Conservation (phyloP, 2,797 vertebrate species). For the Neosalanx taihuensis region DNA sequence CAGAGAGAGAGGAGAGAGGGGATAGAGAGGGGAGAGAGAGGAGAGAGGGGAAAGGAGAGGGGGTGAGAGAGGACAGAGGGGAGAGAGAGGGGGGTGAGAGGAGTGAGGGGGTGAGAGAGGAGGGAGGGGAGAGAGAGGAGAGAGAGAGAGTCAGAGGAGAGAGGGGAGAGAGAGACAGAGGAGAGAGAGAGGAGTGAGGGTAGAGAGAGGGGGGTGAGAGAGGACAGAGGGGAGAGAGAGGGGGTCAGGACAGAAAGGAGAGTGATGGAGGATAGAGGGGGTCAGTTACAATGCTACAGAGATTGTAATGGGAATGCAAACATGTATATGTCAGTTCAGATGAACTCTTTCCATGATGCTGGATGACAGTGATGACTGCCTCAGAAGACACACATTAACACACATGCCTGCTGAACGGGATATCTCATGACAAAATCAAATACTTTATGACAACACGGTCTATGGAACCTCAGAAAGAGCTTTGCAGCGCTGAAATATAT, state of each 20-base stretch:
- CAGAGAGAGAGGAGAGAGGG: slow-evolving; percentile 47
- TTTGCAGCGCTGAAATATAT: slow-evolving; percentile 49
- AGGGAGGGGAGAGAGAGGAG: too few relatives aligned
- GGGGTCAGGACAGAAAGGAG: slow-evolving; percentile 47
- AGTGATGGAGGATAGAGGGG: slow-evolving; percentile 52
- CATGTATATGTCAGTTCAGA: slow-evolving; percentile 59
- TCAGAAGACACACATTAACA: slow-evolving; percentile 33
- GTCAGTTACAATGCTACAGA: slow-evolving; percentile 60
- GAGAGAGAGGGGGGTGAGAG: slow-evolving; percentile 42
- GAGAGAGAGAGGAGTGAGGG: slow-evolving; percentile 51
- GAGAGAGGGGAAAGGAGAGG: slow-evolving; percentile 46
- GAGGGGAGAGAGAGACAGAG: slow-evolving; percentile 48
- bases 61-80: slow-evolving; percentile 51
- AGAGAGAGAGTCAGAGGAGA: not conserved
- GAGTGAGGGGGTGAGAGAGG: too few relatives aligned
- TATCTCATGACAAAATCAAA: slow-evolving; percentile 57
- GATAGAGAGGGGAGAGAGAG: not conserved
- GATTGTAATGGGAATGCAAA: slow-evolving; percentile 58
- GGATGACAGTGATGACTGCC: slow-evolving; percentile 60
- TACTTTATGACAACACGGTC: slow-evolving; percentile 58
- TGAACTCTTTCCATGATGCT: slow-evolving; percentile 64
- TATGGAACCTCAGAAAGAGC: slow-evolving; percentile 56
- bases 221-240: slow-evolving; percentile 52
- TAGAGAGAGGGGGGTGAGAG: slow-evolving; percentile 33
- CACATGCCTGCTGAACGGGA: slow-evolving; percentile 43